Conservation (phyloP, 2,797 vertebrate genomes). For the Etheostoma perlongum region DNA sequence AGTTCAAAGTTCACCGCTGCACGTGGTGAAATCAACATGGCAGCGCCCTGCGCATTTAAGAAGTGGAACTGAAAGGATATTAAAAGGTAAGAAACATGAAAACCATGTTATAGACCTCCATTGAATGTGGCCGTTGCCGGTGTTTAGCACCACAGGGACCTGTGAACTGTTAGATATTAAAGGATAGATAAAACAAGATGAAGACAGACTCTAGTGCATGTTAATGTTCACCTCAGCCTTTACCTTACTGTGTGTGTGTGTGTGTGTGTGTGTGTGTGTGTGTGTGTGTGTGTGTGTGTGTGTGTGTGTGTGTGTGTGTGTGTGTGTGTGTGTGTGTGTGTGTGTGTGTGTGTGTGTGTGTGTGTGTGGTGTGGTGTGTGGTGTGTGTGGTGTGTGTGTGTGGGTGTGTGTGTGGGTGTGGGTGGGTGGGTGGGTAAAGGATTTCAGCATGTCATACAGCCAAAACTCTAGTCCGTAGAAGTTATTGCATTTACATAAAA, state of each 20-base stretch:
- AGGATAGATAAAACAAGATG: neutral
- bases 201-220: neutral
- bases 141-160: neutral
- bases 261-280: too few relatives aligned
- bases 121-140: accelerated
- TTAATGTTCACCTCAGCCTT: neutral
- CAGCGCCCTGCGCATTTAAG: constrained; percentile 12
- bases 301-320: too few relatives aligned
- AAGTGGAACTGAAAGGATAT: neutral
- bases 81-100: constrained; percentile 38
- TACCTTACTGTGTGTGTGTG: neutral
- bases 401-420: too few relatives aligned
- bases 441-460: neutral
- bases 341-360: too few relatives aligned
- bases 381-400: too few relatives aligned
- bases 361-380: too few relatives aligned
- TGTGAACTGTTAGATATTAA: neutral
- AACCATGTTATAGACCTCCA: accelerated
- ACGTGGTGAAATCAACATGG: constrained; percentile 77
- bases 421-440: too few relatives aligned
- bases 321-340: too few relatives aligned
- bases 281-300: too few relatives aligned
- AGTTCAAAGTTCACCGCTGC: constrained; percentile 60
- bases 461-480: neutral
- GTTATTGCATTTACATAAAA: too few relatives aligned